Percentiles rank a stretch among this genome's conserved stretches.
These are phyloP conservation scores for Pollachius pollachius DNA, from an alignment of 2,113 vertebrate species.

Conservation along the genomic window DNA sequence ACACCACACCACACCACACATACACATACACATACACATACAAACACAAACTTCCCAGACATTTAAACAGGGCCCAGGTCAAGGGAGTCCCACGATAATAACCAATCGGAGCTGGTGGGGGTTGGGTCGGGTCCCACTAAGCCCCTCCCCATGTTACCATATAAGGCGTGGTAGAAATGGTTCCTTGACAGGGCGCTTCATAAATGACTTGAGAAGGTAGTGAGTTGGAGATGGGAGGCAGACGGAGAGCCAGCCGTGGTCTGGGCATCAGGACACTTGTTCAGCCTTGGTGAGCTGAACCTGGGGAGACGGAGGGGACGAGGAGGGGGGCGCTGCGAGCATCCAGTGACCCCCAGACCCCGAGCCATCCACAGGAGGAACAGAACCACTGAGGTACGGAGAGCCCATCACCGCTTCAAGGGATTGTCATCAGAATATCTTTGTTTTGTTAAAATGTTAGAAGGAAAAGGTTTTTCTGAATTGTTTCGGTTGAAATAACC, in stretches of 20 bases:
- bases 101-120: constrained; percentile 77
- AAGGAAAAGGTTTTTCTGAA: no score
- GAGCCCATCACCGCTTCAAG: no score
- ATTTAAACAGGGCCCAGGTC: constrained; percentile 66
- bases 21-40: neutral
- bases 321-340: no score
- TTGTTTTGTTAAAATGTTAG: no score
- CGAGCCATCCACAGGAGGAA: no score
- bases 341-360: no score
- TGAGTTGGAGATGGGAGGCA: constrained; percentile 10
- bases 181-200: constrained; percentile 58
- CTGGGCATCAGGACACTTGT: no score
- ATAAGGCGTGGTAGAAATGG: constrained; percentile 88
- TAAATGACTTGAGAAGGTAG: constrained; percentile 57
- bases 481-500: no score
- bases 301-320: no score
- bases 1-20: neutral
- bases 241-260: neutral
- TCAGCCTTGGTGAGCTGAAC: no score
- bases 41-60: neutral
- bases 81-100: constrained; percentile 62
- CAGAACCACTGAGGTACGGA: no score
- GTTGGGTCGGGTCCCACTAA: constrained; percentile 66
- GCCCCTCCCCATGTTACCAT: constrained; percentile 81
- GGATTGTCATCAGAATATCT: no score